Conservation (phyloP, 2,888 invertebrate genomes). For the Pyrrhia umbra region DNA sequence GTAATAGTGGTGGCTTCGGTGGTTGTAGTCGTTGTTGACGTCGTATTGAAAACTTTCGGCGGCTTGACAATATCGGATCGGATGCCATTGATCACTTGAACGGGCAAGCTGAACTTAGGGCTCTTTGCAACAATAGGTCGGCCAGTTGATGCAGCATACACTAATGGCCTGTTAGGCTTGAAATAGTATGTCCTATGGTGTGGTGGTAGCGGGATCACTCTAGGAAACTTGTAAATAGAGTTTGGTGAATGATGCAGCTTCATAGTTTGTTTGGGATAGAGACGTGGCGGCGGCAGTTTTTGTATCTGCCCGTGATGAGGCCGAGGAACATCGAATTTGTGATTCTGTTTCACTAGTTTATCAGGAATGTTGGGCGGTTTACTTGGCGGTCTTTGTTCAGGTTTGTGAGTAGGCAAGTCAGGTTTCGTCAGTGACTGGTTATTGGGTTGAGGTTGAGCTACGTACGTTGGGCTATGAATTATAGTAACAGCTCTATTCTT, state of each 20-base stretch:
- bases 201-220: slow-evolving; percentile 77
- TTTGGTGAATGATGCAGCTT: slow-evolving; percentile 73
- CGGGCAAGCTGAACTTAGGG: slow-evolving; percentile 81
- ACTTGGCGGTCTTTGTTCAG: slow-evolving; percentile 77
- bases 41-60: slow-evolving; percentile 69
- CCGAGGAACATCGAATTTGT: slow-evolving; percentile 70
- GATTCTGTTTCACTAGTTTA: slow-evolving; percentile 69
- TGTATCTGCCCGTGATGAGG: slow-evolving; percentile 72
- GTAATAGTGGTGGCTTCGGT: slow-evolving; percentile 76
- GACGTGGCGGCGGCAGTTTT: slow-evolving; percentile 71
- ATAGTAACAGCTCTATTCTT: slow-evolving; percentile 78
- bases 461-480: slow-evolving; percentile 78
- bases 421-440: slow-evolving; percentile 62
- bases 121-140: slow-evolving; percentile 73
- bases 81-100: slow-evolving; percentile 84
- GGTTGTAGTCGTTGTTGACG: slow-evolving; percentile 72
- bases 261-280: slow-evolving; percentile 73
- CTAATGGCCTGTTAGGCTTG: slow-evolving; percentile 69
- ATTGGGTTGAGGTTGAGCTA: slow-evolving; percentile 63
- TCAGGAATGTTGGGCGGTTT: slow-evolving; percentile 80
- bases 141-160: slow-evolving; percentile 74
- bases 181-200: slow-evolving; percentile 68
- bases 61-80: slow-evolving; percentile 80
- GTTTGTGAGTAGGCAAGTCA: slow-evolving; percentile 69
- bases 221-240: slow-evolving; percentile 79